Percentiles rank a stretch among this genome's conserved stretches.
These are phyloP conservation scores for Noctilio leporinus DNA, from an alignment of 2,113 vertebrate species.

Conservation along the genomic window DNA sequence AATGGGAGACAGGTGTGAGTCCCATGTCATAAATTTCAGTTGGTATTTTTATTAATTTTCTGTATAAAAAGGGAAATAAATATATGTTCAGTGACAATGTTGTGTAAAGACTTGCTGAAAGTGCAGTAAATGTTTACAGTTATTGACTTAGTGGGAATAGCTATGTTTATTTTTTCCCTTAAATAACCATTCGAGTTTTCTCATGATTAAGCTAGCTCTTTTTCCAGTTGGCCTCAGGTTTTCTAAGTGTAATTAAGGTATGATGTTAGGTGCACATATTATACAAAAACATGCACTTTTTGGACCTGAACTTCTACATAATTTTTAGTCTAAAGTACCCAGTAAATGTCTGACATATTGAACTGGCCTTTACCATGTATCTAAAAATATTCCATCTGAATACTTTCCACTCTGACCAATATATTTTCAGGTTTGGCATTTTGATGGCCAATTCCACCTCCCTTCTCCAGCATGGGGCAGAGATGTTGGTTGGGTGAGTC, in stretches of 20 bases:
- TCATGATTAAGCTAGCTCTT: not conserved
- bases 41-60: conserved; percentile 18
- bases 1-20: not conserved
- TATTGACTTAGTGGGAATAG: not conserved
- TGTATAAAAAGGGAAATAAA: not conserved
- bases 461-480: not conserved
- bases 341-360: conserved; percentile 17
- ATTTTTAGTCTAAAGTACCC: not conserved
- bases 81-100: conserved; percentile 21
- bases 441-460: not conserved
- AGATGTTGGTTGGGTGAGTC: not conserved
- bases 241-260: not conserved
- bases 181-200: conserved; percentile 36
- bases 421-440: conserved; percentile 17
- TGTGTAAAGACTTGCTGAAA: not conserved
- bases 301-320: not conserved
- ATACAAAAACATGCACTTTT: not conserved
- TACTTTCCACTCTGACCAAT: not conserved
- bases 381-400: conserved; percentile 47
- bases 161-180: conserved; percentile 32
- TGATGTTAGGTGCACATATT: not conserved
- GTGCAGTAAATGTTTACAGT: conserved; percentile 16
- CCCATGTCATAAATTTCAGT: not conserved
- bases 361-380: conserved; percentile 1
- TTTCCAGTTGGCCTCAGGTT: conserved; percentile 27